Evolutionary conservation across 2,888 invertebrate species (phyloP).

Genomic region (Heteromurus nitidus): DNA sequence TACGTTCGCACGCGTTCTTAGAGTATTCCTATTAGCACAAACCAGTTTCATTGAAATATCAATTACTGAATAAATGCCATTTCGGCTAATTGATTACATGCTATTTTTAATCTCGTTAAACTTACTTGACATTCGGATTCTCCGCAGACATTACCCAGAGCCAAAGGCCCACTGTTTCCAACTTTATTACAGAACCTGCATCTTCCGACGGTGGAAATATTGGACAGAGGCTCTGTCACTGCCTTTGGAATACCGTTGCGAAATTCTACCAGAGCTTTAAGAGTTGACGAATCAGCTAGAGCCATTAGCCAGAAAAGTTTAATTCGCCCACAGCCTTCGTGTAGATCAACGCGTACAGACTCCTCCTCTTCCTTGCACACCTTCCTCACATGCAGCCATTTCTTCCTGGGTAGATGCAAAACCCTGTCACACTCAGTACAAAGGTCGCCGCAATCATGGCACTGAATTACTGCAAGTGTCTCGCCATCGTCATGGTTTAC

Average conservation of each 20-base stretch:
- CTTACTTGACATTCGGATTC: slow-evolving; percentile 93
- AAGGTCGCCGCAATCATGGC: slow-evolving; percentile 91
- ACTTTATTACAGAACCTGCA: slow-evolving; percentile 95
- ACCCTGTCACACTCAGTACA: slow-evolving; percentile 98
- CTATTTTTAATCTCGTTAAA: no score
- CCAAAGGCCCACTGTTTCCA: slow-evolving; percentile 86
- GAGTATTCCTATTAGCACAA: slow-evolving; percentile 81
- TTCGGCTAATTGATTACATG: not conserved
- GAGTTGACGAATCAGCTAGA: slow-evolving; percentile 92
- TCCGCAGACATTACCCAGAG: slow-evolving; percentile 94
- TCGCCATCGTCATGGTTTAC: slow-evolving; percentile 97
- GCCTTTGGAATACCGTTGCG: slow-evolving; percentile 82
- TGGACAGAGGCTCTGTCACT: slow-evolving; percentile 67
- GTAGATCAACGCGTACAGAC: slow-evolving; percentile 96
- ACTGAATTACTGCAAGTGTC: slow-evolving; percentile 94
- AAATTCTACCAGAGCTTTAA: slow-evolving; percentile 94
- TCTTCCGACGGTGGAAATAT: slow-evolving; percentile 79
- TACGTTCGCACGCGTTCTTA: slow-evolving; percentile 87
- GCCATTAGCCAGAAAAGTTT: slow-evolving; percentile 96
- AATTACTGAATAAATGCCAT: not conserved
- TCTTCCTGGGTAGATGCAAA: slow-evolving; percentile 92
- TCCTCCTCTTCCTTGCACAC: slow-evolving; percentile 97
- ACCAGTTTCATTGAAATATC: no score
- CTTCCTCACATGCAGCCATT: slow-evolving; percentile 89
- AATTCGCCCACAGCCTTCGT: slow-evolving; percentile 94